phyloP scores from a whole-genome alignment of 2,888 invertebrate species.

The Scotopteryx bipunctaria region DNA sequence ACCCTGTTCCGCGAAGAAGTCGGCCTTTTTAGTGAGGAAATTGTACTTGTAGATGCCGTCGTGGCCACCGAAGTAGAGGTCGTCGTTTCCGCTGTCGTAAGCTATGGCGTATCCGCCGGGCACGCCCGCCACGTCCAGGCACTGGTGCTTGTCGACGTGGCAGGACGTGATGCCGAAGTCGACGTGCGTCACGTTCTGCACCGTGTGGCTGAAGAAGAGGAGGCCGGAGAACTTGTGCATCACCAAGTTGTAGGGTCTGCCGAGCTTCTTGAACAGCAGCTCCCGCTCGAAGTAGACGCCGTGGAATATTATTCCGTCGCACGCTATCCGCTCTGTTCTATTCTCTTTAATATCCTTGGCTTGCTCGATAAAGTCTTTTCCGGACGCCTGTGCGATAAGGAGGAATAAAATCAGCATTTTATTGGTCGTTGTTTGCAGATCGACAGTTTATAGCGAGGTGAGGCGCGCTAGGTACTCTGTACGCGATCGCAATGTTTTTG shows the following conservation, averaged over 20 bases:
- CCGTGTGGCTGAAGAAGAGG: constrained; percentile 69
- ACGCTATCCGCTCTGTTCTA: constrained; percentile 40
- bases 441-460: constrained; percentile 28
- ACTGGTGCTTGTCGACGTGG: constrained; percentile 50
- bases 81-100: constrained; percentile 68
- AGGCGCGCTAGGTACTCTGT: constrained; percentile 15
- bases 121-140: constrained; percentile 51
- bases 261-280: constrained; percentile 50
- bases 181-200: constrained; percentile 51
- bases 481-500: constrained; percentile 11
- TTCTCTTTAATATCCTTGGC: constrained; percentile 9
- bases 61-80: constrained; percentile 71
- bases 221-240: constrained; percentile 64
- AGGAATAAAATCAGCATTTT: constrained; percentile 36
- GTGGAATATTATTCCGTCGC: constrained; percentile 65
- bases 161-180: constrained; percentile 66
- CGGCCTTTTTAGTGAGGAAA: constrained; percentile 60
- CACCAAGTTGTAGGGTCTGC: constrained; percentile 63
- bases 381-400: constrained; percentile 27
- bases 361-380: constrained; percentile 3
- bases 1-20: constrained; percentile 66
- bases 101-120: constrained; percentile 69
- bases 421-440: constrained; percentile 31
- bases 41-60: constrained; percentile 74
- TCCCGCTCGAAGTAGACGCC: constrained; percentile 62